Conservation (phyloP, 1,140 invertebrate genomes). For the Nephila pilipes region DNA sequence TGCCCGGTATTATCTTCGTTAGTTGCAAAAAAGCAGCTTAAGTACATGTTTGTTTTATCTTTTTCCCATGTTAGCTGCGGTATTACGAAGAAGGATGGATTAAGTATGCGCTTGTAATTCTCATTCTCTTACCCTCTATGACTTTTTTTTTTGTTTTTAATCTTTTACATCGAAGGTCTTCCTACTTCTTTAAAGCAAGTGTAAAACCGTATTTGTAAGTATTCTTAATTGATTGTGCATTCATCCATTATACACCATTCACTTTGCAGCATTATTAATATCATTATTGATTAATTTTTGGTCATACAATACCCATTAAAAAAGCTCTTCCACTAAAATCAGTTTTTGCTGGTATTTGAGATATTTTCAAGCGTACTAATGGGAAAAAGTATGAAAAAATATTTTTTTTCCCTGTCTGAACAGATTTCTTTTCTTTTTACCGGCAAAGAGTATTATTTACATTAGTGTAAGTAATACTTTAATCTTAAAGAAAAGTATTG, state of each 20-base stretch:
- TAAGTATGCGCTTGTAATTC: conserved; percentile 20
- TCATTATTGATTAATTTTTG: background rate
- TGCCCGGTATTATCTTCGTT: conserved; percentile 20
- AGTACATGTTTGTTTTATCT: conserved; percentile 10
- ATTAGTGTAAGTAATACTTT: too few relatives aligned
- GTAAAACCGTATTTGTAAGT: conserved; percentile 14
- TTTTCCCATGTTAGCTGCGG: background rate
- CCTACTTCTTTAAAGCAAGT: background rate
- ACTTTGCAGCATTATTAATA: background rate
- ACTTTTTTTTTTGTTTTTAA: background rate
- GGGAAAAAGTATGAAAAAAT: too few relatives aligned
- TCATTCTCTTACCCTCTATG: background rate
- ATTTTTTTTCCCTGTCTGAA: too few relatives aligned
- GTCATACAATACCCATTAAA: background rate
- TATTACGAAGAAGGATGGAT: conserved; percentile 31
- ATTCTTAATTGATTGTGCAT: conserved; percentile 1
- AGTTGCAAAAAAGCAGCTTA: conserved; percentile 35
- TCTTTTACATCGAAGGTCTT: conserved; percentile 17
- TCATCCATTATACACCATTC: background rate
- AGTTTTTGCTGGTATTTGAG: background rate
- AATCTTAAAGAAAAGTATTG: too few relatives aligned
- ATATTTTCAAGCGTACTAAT: too few relatives aligned
- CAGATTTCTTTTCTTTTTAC: too few relatives aligned
- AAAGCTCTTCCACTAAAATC: background rate
- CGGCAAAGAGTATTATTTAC: too few relatives aligned